These are phyloP conservation scores for Crocuta crocuta DNA, from an alignment of 2,113 vertebrate genomes.

Conservation along the genomic window DNA sequence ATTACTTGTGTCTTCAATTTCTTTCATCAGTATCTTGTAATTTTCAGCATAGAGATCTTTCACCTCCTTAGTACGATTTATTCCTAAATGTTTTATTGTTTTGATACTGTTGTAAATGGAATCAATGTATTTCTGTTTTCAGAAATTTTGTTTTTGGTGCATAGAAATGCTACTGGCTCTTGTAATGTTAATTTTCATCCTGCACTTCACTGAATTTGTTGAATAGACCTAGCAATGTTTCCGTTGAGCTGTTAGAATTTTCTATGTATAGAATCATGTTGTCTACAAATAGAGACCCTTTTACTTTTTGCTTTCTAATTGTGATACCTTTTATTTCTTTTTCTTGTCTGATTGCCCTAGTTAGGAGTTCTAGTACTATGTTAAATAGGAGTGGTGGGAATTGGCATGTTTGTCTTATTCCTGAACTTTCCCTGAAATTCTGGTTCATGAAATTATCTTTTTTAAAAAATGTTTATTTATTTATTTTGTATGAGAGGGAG, in stretches of 20 bases:
- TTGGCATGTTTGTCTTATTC: neutral
- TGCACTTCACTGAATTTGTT: neutral
- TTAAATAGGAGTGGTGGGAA: neutral
- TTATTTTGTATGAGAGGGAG: too few species aligned
- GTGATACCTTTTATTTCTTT: neutral
- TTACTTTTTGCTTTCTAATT: neutral
- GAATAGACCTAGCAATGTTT: neutral
- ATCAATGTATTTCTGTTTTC: neutral
- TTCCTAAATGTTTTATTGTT: neutral
- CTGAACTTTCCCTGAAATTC: conserved; percentile 21
- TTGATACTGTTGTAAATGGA: neutral
- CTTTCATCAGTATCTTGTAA: neutral
- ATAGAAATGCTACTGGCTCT: neutral
- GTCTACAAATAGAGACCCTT: neutral
- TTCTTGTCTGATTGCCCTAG: neutral
- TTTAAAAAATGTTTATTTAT: too few species aligned
- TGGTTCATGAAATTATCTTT: neutral
- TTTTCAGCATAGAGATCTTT: neutral
- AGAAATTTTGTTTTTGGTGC: neutral
- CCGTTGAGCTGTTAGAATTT: neutral
- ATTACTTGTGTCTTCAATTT: neutral
- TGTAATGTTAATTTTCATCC: neutral
- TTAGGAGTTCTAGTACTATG: neutral
- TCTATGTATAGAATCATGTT: neutral
- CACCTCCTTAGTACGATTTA: neutral